phyloP scores from a whole-genome alignment of 2,888 invertebrate genomes.

The Ypsolopha scabrella region DNA sequence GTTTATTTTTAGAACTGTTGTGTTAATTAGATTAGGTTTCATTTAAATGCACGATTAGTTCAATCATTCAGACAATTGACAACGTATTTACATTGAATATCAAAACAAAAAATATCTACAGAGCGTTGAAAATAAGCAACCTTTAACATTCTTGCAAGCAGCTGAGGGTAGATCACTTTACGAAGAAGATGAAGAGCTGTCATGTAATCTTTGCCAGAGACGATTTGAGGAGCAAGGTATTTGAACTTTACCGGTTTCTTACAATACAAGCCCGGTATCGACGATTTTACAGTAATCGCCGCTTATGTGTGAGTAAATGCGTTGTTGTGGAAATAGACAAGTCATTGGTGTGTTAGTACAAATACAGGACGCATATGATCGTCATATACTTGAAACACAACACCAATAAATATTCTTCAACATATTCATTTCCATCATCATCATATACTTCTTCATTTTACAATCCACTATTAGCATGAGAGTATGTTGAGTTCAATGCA shows the following conservation, averaged over 20 bases:
- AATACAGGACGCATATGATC: neutral
- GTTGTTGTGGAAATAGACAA: conserved; percentile 45
- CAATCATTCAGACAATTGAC: conserved; percentile 1
- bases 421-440: conserved; percentile 26
- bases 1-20: conserved; percentile 5
- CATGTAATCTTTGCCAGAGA: conserved; percentile 82
- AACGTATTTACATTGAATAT: conserved; percentile 13
- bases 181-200: conserved; percentile 75
- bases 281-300: conserved; percentile 47
- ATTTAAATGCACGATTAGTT: neutral
- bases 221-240: conserved; percentile 84
- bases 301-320: conserved; percentile 71
- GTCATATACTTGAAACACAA: conserved; percentile 20
- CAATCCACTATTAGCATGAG: conserved; percentile 30
- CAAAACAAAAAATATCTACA: conserved; percentile 14
- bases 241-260: conserved; percentile 20
- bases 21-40: neutral
- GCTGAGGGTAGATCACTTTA: conserved; percentile 73
- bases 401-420: conserved; percentile 12
- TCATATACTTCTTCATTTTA: conserved; percentile 25
- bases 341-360: conserved; percentile 10
- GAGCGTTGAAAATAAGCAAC: conserved; percentile 50
- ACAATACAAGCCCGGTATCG: conserved; percentile 34
- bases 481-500: conserved; percentile 27
- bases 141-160: conserved; percentile 74